Evolutionary conservation across 2,113 vertebrate genomes (phyloP).

Genomic region (Chrysemys picta): DNA sequence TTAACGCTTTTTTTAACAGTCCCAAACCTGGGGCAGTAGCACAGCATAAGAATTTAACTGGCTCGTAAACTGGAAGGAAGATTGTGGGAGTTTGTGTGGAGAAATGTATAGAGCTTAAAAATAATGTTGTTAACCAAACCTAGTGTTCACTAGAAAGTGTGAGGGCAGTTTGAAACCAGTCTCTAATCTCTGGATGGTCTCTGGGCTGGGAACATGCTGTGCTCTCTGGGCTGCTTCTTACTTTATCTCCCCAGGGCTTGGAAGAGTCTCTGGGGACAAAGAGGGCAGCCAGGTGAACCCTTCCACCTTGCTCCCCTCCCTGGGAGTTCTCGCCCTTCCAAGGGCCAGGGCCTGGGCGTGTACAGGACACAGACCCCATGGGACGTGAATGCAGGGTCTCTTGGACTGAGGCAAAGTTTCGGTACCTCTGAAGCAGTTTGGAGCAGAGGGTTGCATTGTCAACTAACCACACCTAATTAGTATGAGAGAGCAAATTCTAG

Average conservation of each 20-base stretch:
- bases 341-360: too few species aligned
- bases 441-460: neutral
- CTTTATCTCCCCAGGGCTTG: neutral
- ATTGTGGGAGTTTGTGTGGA: neutral
- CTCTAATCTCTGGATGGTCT: neutral
- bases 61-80: neutral
- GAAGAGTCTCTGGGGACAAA: neutral
- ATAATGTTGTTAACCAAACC: neutral
- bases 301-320: rapidly evolving
- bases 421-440: neutral
- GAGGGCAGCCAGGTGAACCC: neutral
- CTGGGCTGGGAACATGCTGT: rapidly evolving
- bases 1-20: neutral
- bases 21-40: neutral
- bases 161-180: neutral
- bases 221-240: neutral
- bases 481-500: neutral
- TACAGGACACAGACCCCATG: neutral
- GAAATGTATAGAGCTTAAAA: neutral
- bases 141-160: neutral
- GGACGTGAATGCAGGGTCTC: neutral
- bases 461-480: neutral
- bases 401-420: neutral
- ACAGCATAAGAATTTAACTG: neutral
- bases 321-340: neutral